Evolutionary conservation across 2,888 invertebrate species (phyloP), one percentile per base, ranked within the genome.

Genomic region (Scaptomyza tumidula): DNA sequence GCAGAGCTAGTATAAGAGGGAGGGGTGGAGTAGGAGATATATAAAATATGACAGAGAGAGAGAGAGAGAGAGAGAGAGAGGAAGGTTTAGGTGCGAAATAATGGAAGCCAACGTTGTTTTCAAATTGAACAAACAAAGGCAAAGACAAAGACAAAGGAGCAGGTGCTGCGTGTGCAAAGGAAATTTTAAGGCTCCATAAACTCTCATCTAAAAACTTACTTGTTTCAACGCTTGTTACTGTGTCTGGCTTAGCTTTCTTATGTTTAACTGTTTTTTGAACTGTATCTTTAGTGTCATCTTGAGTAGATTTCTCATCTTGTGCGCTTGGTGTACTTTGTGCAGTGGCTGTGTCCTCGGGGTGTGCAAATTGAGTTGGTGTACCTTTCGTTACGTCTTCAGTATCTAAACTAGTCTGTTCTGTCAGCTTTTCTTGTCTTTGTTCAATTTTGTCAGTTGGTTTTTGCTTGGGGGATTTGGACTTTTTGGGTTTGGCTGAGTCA

Each of bases 261-360:
- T 88, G 82, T 92, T 93, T 89, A 91, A 91, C 74, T 87, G 93
- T 67, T 91, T 92, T 90, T 89, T 91, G 78, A 89, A 88, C 89
- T 74, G 93, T 92, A 79, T 90, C 90, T 78, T 80, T 86, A 80
- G 89, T 90, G 85, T 86, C 84, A 84, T 90, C 90, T 88, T 86
- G 88, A 89, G 80, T 86, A 75, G 90, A 80, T 86, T 80, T 86
- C 66, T 90, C 90, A 80, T 90, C 92, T 80, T 89, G 87, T 82
- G 86, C 86, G 80, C 80, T 81, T 85, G 90, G 89, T 74, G 93
- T 89, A 90, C 93, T 93, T 87, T 93, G 93, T 84, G 90, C 90
- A 76, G 89, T 90, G 85, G 90, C 88, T 83, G 90, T 90, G 87
- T 90, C 89, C 88, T 89, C 90, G 83, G 89, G 86, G 82, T 91